A percentile compares a stretch with the other conserved stretches of the same genome.
Evolutionary conservation across 2,888 invertebrate species (phyloP).

Genomic region (Dromius quadrimaculatus): DNA sequence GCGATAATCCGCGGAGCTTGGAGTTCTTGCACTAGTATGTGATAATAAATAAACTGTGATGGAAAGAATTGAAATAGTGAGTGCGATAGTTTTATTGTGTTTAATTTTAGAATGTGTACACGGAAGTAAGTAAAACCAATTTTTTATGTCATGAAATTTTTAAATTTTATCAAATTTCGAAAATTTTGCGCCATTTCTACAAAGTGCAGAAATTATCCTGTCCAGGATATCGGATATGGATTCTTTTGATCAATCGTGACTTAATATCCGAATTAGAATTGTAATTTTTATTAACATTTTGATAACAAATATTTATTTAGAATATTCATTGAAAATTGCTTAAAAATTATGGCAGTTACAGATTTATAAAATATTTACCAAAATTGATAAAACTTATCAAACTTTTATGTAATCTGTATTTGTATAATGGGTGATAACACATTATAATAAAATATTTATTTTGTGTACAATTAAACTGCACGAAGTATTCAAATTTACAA

Average conservation of each 20-base stretch:
- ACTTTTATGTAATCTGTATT: background rate
- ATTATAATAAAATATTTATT: background rate
- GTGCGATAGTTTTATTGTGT: background rate
- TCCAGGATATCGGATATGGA: no score
- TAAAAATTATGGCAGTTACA: no score
- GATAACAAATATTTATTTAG: no score
- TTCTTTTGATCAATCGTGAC: no score
- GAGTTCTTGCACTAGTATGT: background rate
- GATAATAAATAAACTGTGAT: background rate
- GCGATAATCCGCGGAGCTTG: background rate
- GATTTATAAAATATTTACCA: background rate
- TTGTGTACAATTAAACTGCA: background rate
- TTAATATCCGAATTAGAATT: no score
- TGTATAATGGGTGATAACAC: background rate
- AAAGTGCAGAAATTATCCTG: no score
- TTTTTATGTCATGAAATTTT: background rate
- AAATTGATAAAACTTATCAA: constrained; percentile 1
- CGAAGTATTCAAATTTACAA: background rate
- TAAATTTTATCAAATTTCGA: background rate
- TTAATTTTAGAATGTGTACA: background rate
- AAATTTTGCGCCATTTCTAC: no score
- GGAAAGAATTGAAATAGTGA: background rate
- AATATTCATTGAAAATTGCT: background rate
- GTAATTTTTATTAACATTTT: no score
- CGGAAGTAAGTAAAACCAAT: background rate